Base-by-base conservation (phyloP, 2,888 invertebrate genomes). In the Corbicula japonica region DNA sequence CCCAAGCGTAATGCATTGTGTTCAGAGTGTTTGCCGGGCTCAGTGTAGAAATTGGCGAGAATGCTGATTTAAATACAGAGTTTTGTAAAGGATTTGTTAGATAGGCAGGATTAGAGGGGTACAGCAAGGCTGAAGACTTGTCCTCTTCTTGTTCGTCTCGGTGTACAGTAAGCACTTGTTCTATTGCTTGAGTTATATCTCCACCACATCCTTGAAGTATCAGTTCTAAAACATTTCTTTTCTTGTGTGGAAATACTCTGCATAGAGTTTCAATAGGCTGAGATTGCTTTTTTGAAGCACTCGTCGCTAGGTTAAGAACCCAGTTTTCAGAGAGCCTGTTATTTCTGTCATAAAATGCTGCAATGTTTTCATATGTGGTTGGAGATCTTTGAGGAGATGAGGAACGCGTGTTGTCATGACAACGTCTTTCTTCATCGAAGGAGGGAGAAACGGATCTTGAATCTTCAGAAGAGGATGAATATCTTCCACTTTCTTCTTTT, bases 171-270 rank as follows among this genome's bases (percentile, higher is more conserved):
- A 93, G 87, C 95, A 98, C 96, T 91, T 97, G 96, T 92, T 98
- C 98, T 96, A 98, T 98, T 0, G 98, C 98, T 87, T 97, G 96
- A 0, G 98, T 96, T 0, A 98, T 97, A 92, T 98, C 98, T 0
- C 97, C 97, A 93, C 97, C 96, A 93, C 96, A 97, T 78, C 97
- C 95, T 85, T 97, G 96, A 26, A 98, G 94, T 54, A 97, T 95
- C 3, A 96, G 95, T 92, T 98, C 98, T 1, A 98, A 97, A 90
- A 98, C 97, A 61, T 96, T 96, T 60, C 97, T 95, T 87, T 97
- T 96, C 88, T 97, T 95, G 87, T 96, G 96, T 0, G 98, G 98
- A 92, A 98, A 98, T 0, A 98, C 97, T 87, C 98, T 95, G 87
- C 97, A 95, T 12, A 98, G 95, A 0, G 98, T 97, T 92, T 98